phyloP scores from a whole-genome alignment of 2,113 vertebrate species.

The Oxygymnocypris stewartii region DNA sequence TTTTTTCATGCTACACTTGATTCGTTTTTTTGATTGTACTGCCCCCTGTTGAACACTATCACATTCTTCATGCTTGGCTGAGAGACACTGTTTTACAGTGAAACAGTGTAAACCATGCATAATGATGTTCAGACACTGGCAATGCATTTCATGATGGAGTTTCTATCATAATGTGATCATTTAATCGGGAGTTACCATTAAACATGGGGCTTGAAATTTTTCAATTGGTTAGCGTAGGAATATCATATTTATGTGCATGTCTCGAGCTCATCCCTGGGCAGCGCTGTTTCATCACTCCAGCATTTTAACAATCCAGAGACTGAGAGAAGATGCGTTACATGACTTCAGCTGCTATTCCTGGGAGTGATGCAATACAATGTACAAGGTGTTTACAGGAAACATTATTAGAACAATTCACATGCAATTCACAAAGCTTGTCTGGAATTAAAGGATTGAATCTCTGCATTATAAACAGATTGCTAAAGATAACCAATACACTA shows the following conservation, averaged over 20 bases:
- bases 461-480: not conserved
- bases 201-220: not conserved
- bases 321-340: not conserved
- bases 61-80: not conserved
- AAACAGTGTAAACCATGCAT: not conserved
- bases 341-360: not conserved
- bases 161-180: not conserved
- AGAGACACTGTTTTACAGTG: not conserved
- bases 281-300: slow-evolving; percentile 16
- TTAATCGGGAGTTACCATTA: not conserved
- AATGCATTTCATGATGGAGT: not conserved
- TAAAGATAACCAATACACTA: not conserved
- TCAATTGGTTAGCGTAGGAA: not conserved
- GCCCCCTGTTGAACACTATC: slow-evolving; percentile 40
- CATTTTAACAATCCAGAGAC: not conserved
- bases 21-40: slow-evolving; percentile 18
- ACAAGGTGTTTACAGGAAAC: not conserved
- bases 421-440: not conserved
- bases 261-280: not conserved
- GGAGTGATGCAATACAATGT: not conserved
- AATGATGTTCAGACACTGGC: not conserved
- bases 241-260: not conserved
- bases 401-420: not conserved
- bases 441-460: not conserved
- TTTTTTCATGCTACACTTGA: not conserved